Conservation (phyloP, 92 coral and sea anemone genomes). For the Hydrozoanthus gracilis region DNA sequence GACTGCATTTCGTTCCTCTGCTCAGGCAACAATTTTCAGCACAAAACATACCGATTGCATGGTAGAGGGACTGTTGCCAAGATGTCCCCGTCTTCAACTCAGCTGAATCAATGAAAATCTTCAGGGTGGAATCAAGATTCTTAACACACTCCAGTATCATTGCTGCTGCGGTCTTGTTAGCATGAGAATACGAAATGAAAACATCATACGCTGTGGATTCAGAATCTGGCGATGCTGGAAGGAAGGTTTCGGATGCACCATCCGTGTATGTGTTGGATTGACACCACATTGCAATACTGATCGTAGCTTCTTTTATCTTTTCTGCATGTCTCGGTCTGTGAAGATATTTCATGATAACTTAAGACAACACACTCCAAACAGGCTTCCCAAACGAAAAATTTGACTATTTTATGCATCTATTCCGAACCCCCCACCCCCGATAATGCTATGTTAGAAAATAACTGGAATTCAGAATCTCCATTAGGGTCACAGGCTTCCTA, state of each 20-base stretch:
- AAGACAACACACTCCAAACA: too few relatives aligned
- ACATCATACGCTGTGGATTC: constrained; percentile 70
- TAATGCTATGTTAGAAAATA: too few relatives aligned
- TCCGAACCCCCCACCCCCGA: too few relatives aligned
- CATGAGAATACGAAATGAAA: constrained; percentile 90
- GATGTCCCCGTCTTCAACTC: constrained; percentile 87
- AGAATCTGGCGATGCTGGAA: constrained; percentile 24
- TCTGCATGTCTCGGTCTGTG: constrained; percentile 62
- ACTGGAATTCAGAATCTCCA: too few relatives aligned
- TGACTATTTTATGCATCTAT: too few relatives aligned
- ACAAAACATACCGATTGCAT: constrained; percentile 74
- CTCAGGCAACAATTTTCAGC: not conserved
- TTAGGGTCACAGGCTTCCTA: too few relatives aligned
- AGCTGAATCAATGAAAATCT: constrained; percentile 88
- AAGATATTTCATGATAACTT: not conserved
- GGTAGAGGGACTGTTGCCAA: constrained; percentile 92
- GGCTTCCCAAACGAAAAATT: too few relatives aligned
- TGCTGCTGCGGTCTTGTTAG: constrained; percentile 70
- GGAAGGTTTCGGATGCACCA: constrained; percentile 8
- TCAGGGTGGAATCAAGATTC: constrained; percentile 66
- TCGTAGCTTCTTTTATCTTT: constrained; percentile 72
- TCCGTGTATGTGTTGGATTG: not conserved
- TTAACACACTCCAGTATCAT: constrained; percentile 64
- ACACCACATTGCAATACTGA: constrained; percentile 36
- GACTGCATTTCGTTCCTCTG: not conserved